Evolutionary conservation across 2,113 vertebrate genomes (phyloP).

Genomic region (Calypte anna): DNA sequence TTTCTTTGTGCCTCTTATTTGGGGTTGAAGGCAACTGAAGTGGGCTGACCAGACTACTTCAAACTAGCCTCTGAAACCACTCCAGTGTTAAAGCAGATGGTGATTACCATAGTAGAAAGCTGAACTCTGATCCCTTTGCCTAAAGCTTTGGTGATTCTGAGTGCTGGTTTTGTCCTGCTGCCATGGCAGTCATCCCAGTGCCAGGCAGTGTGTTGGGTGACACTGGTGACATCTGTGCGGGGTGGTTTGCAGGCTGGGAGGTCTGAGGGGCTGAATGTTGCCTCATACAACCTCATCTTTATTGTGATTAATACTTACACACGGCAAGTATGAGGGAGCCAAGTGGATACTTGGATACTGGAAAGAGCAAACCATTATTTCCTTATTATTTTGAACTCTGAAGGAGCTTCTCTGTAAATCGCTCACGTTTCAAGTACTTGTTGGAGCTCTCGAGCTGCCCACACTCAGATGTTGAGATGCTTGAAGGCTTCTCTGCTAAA

Average conservation of each 20-base stretch:
- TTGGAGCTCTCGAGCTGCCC: not conserved
- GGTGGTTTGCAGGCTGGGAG: not conserved
- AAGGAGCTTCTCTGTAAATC: not conserved
- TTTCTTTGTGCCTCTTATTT: not conserved
- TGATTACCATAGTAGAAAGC: not conserved
- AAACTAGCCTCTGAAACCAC: not conserved
- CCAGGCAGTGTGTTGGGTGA: fast-evolving
- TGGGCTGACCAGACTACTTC: not conserved
- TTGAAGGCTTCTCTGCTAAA: not conserved
- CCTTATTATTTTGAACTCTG: not conserved
- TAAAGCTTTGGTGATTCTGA: not conserved
- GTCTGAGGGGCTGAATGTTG: not conserved
- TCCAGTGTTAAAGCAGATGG: not conserved
- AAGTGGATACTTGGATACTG: not conserved
- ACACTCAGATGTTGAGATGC: not conserved
- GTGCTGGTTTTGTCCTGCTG: not conserved
- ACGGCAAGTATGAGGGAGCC: not conserved
- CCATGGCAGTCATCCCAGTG: not conserved
- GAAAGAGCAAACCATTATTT: not conserved
- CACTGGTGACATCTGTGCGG: fast-evolving
- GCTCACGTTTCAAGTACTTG: not conserved
- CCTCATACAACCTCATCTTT: not conserved
- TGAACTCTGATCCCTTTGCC: not conserved
- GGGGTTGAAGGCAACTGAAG: not conserved
- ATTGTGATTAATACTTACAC: not conserved